Evolutionary conservation across 1,140 invertebrate species (phyloP).

Genomic region (Drosophila albomicans): DNA sequence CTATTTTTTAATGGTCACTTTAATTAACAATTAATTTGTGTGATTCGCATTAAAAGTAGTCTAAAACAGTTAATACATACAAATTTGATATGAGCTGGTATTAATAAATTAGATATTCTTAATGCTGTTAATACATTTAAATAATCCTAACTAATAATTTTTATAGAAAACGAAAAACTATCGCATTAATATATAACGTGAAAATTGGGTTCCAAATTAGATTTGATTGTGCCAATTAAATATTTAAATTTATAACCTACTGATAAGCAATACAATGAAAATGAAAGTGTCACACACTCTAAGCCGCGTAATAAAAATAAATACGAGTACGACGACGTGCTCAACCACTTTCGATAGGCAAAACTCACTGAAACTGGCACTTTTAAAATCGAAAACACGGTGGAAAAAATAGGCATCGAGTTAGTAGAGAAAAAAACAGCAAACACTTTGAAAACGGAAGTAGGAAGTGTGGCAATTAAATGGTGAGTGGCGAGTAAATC

Average conservation of each 20-base stretch:
- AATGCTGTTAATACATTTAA: no score
- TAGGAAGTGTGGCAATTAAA: slow-evolving; percentile 77
- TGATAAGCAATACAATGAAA: slow-evolving; percentile 44
- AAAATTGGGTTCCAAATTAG: not conserved
- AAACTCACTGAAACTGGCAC: slow-evolving; percentile 26
- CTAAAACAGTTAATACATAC: not conserved
- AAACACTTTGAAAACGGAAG: slow-evolving; percentile 65
- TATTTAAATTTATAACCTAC: not conserved
- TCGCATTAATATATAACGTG: no score
- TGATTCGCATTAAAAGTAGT: slow-evolving; percentile 1
- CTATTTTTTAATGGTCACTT: slow-evolving; percentile 9
- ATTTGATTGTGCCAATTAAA: slow-evolving; percentile 16
- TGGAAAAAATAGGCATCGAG: slow-evolving; percentile 23
- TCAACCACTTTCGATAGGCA: slow-evolving; percentile 68
- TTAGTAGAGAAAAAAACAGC: slow-evolving; percentile 10
- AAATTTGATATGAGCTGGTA: not conserved
- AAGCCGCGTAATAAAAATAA: slow-evolving; percentile 29
- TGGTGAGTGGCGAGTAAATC: not conserved
- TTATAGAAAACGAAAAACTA: not conserved
- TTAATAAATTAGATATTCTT: no score
- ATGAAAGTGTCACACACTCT: slow-evolving; percentile 62
- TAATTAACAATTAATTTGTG: slow-evolving; percentile 47
- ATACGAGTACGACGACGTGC: slow-evolving; percentile 38
- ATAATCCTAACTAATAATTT: no score
- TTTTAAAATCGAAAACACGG: slow-evolving; percentile 18